These are phyloP conservation scores for Eurypyga helias DNA, from an alignment of 2,113 vertebrate genomes.

Conservation along the genomic window DNA sequence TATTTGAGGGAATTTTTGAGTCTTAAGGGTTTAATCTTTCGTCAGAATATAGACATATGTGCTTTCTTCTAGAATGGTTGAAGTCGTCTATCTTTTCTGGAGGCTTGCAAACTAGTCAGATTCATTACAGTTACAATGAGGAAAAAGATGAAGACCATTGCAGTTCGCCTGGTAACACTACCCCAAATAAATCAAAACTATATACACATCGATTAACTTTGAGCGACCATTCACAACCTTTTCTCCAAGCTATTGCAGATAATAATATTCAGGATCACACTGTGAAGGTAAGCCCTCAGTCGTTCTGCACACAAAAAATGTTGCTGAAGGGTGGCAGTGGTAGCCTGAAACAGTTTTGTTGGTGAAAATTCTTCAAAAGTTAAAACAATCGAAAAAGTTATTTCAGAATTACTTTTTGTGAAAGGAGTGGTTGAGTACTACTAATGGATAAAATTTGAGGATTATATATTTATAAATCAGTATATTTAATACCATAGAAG, in stretches of 20 bases:
- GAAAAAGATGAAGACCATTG: constrained; percentile 99
- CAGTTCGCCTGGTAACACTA: constrained; percentile 89
- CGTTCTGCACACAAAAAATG: not conserved
- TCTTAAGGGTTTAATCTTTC: not conserved
- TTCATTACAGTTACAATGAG: constrained; percentile 98
- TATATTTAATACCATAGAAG: not conserved
- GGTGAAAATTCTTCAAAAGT: not conserved
- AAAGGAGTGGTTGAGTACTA: not conserved
- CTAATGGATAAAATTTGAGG: not conserved
- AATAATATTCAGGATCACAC: constrained; percentile 96
- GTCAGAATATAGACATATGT: not conserved
- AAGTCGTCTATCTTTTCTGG: constrained; percentile 97
- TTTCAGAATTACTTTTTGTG: not conserved
- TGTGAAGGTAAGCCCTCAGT: constrained; percentile 84
- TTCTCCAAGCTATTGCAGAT: constrained; percentile 96
- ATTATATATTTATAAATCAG: no score
- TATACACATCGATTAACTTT: constrained; percentile 85
- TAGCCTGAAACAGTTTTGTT: not conserved
- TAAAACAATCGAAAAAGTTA: not conserved
- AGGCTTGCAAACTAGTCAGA: constrained; percentile 97
- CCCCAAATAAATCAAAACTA: constrained; percentile 90
- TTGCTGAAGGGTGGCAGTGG: not conserved
- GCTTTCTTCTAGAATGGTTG: constrained; percentile 86
- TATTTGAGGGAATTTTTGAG: not conserved
- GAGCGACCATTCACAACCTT: constrained; percentile 94